phyloP scores from a whole-genome alignment of 2,797 vertebrate species.

The Poeciliopsis presidionis region DNA sequence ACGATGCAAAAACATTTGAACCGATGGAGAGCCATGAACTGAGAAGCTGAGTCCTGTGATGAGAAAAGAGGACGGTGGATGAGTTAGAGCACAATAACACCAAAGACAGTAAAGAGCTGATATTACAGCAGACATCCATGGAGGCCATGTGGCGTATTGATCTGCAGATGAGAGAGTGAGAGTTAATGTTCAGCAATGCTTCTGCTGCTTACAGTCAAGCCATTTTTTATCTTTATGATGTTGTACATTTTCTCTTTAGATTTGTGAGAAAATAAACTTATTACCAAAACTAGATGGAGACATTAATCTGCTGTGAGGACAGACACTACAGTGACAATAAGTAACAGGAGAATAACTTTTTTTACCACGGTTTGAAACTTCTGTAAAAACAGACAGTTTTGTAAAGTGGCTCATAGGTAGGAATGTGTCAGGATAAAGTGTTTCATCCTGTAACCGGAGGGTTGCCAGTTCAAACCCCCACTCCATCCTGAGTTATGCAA shows the following conservation, averaged over 20 bases:
- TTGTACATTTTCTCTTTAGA: constrained; percentile 55
- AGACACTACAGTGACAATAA: constrained; percentile 32
- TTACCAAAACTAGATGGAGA: constrained; percentile 41
- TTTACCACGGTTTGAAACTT: constrained; percentile 4
- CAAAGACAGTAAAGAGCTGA: constrained; percentile 79
- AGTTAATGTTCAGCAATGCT: constrained; percentile 30
- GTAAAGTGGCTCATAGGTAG: background rate
- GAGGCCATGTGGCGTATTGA: constrained; percentile 77
- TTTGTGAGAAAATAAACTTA: constrained; percentile 73
- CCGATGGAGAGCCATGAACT: constrained; percentile 31
- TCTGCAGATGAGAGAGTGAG: constrained; percentile 44
- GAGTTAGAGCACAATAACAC: constrained; percentile 83
- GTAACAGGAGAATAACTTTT: constrained; percentile 35
- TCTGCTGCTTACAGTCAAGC: constrained; percentile 27
- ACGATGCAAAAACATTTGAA: constrained; percentile 1
- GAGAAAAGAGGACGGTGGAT: constrained; percentile 69
- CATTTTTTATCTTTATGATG: constrained; percentile 65
- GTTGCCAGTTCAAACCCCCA: background rate
- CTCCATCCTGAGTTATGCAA: background rate
- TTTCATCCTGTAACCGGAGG: background rate
- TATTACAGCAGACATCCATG: constrained; percentile 79
- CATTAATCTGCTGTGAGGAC: constrained; percentile 44
- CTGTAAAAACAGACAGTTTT: background rate
- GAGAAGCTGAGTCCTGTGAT: constrained; percentile 48
- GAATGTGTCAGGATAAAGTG: background rate